phyloP scores from a whole-genome alignment of 2,888 invertebrate genomes.

The Cylloceria caligata region DNA sequence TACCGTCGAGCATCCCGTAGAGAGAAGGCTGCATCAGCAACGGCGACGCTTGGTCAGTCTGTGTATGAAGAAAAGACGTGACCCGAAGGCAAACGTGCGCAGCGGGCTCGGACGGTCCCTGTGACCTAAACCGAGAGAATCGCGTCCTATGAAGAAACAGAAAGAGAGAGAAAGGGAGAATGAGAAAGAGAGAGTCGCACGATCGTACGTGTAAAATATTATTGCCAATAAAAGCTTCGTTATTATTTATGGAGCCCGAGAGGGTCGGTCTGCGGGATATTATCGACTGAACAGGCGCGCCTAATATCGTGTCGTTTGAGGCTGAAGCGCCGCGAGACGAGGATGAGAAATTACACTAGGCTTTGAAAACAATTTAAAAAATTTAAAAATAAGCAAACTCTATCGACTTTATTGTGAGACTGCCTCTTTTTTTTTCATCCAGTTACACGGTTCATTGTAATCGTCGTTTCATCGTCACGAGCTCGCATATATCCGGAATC shows the following conservation, averaged over 20 bases:
- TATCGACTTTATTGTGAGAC: conserved; percentile 1
- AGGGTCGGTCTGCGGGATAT: conserved; percentile 70
- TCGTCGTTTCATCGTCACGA: conserved; percentile 3
- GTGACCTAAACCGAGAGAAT: conserved; percentile 31
- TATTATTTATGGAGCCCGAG: conserved; percentile 76
- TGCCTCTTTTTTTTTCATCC: conserved; percentile 2
- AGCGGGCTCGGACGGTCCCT: conserved; percentile 40
- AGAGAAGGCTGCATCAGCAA: conserved; percentile 49
- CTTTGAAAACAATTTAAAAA: neutral
- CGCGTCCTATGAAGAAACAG: neutral
- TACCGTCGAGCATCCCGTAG: conserved; percentile 37
- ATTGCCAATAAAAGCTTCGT: conserved; percentile 75
- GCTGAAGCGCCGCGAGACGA: neutral
- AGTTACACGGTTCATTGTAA: conserved; percentile 21
- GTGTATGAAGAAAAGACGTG: conserved; percentile 59
- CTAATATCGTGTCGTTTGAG: conserved; percentile 39
- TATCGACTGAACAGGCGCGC: conserved; percentile 66
- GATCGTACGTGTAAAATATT: conserved; percentile 76
- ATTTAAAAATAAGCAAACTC: neutral
- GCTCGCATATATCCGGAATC: conserved; percentile 1
- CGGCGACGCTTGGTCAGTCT: conserved; percentile 46
- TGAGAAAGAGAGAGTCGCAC: conserved; percentile 4
- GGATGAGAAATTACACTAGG: neutral
- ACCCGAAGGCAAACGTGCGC: conserved; percentile 51
- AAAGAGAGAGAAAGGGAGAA: conserved; percentile 14